phyloP scores from a whole-genome alignment of 2,797 vertebrate species.

The Myotis planiceps region DNA sequence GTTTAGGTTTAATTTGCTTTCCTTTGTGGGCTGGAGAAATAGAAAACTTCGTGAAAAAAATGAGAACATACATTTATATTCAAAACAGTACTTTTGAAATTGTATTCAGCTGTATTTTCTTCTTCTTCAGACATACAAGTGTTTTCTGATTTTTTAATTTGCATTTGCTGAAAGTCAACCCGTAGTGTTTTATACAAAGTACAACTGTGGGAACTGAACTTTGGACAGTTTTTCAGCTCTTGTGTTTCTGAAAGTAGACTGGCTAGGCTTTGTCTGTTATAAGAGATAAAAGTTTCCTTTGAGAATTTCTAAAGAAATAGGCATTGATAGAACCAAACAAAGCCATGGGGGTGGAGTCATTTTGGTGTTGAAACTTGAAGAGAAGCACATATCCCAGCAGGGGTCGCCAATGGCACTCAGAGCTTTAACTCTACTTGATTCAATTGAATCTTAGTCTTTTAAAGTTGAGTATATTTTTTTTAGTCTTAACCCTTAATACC shows the following conservation, averaged over 20 bases:
- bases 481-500: neutral
- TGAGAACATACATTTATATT: neutral
- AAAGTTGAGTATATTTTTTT: neutral
- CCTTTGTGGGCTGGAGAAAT: neutral
- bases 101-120: neutral
- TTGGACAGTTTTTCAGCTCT: neutral
- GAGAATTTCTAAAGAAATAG: constrained; percentile 32
- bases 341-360: neutral
- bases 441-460: neutral
- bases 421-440: neutral
- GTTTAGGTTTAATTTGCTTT: neutral
- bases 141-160: neutral
- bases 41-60: neutral
- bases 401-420: fast-evolving
- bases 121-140: neutral
- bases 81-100: neutral
- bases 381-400: neutral
- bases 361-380: neutral
- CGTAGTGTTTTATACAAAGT: neutral
- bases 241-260: constrained; percentile 26
- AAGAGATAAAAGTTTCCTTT: neutral
- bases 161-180: neutral
- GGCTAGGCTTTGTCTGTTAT: neutral
- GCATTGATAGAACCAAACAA: neutral
- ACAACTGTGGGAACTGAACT: neutral